A percentile compares a stretch with the other conserved stretches of the same genome.
Conservation (phyloP, 2,113 vertebrate species). For the Eubucco bourcierii region DNA sequence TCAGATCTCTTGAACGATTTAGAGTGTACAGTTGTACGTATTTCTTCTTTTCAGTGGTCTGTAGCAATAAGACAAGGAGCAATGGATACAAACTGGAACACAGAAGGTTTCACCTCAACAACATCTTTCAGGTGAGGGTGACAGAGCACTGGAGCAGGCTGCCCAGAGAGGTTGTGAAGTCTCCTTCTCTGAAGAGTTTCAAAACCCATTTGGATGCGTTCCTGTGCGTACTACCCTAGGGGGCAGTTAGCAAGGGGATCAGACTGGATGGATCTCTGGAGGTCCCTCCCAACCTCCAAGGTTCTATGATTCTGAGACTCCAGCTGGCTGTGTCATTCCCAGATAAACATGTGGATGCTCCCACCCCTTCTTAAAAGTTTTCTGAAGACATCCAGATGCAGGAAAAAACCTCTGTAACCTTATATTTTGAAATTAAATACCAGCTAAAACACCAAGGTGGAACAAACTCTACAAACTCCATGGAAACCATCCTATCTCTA, state of each 20-base stretch:
- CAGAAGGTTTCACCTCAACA: too few relatives aligned
- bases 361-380: not conserved
- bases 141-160: too few relatives aligned
- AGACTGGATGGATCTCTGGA: too few relatives aligned
- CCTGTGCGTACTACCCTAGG: too few relatives aligned
- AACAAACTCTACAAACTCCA: not conserved
- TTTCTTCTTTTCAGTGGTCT: not conserved
- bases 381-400: not conserved
- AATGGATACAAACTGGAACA: too few relatives aligned
- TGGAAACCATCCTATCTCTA: not conserved
- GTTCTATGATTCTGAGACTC: not conserved
- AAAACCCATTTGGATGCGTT: too few relatives aligned
- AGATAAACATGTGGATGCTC: not conserved
- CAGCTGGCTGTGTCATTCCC: not conserved
- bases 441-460: not conserved
- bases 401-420: not conserved
- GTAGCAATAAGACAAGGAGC: too few relatives aligned
- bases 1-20: not conserved
- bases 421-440: not conserved
- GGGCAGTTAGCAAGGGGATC: too few relatives aligned
- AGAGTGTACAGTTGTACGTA: not conserved
- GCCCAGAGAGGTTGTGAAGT: too few relatives aligned
- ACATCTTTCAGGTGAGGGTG: too few relatives aligned
- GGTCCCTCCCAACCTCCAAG: too few relatives aligned
- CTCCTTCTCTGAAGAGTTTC: too few relatives aligned